Evolutionary conservation across 2,797 vertebrate species (phyloP).

Genomic region (Natrix natrix): DNA sequence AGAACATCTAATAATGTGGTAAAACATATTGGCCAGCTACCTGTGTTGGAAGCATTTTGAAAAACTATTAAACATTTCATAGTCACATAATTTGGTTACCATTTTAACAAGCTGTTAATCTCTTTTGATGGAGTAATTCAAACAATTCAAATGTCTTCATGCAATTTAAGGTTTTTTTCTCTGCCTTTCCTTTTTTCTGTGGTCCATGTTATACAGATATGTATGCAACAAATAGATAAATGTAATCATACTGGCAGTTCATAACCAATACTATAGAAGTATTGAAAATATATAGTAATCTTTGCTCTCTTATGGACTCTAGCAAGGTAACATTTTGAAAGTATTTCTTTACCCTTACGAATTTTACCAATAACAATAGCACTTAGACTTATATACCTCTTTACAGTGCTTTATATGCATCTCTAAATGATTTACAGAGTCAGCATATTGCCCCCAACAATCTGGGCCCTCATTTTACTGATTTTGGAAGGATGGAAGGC

Average conservation of each 20-base stretch:
- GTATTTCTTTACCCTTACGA: neutral
- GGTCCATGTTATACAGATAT: neutral
- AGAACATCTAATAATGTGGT: neutral
- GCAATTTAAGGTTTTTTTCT: neutral
- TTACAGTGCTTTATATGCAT: no score
- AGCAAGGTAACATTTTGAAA: neutral
- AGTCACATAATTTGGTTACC: neutral
- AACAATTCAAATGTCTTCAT: neutral
- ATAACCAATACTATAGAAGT: conserved; percentile 9
- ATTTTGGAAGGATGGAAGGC: no score
- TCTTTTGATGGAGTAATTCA: neutral
- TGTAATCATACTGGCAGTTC: neutral
- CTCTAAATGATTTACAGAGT: no score
- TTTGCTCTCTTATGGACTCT: conserved; percentile 1
- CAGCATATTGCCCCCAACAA: no score
- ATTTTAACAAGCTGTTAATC: neutral
- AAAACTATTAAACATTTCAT: neutral
- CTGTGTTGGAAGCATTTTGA: neutral
- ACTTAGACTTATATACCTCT: no score
- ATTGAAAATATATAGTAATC: conserved; percentile 1
- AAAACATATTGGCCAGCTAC: neutral
- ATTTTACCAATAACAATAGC: neutral
- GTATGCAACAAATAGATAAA: neutral
- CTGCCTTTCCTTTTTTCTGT: neutral
- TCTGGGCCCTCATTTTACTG: no score